A percentile compares a stretch with the other conserved stretches of the same genome.
phyloP scores from a whole-genome alignment of 2,797 vertebrate species.

The Phrynocephalus guinanensis region DNA sequence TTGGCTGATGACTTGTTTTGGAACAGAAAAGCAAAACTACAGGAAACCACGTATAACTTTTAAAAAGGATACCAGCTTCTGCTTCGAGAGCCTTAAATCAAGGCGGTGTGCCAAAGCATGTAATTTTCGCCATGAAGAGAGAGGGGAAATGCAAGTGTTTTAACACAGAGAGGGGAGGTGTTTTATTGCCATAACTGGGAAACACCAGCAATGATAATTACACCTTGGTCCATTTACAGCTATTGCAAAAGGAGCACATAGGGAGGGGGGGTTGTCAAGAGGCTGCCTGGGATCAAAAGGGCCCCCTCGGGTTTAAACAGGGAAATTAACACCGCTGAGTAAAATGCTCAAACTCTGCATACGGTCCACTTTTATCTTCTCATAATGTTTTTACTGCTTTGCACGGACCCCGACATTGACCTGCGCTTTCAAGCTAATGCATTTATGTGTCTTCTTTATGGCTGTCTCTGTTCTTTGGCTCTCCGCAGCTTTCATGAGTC shows the following conservation, averaged over 20 bases:
- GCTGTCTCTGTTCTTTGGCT: background rate
- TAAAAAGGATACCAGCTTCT: background rate
- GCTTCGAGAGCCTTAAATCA: rapidly evolving
- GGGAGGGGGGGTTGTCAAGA: conserved; percentile 63
- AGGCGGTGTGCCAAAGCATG: conserved; percentile 52
- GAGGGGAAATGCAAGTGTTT: conserved; percentile 64
- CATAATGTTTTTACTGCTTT: conserved; percentile 68
- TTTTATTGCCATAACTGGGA: conserved; percentile 55
- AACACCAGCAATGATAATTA: conserved; percentile 71
- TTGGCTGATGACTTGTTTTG: background rate
- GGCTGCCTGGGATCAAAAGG: conserved; percentile 69
- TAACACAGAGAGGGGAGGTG: conserved; percentile 56
- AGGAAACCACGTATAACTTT: conserved; percentile 2
- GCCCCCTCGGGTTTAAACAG: conserved; percentile 66
- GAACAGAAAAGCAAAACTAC: background rate
- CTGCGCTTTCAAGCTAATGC: conserved; percentile 37
- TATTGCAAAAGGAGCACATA: conserved; percentile 62
- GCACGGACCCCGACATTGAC: conserved; percentile 36
- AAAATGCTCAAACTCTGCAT: conserved; percentile 64
- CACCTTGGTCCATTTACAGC: conserved; percentile 68
- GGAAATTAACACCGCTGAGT: conserved; percentile 73
- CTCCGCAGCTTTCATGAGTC: background rate
- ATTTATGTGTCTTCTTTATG: background rate
- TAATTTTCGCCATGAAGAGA: conserved; percentile 54
- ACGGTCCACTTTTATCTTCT: conserved; percentile 67